A percentile compares a stretch with the other conserved stretches of the same genome.
Evolutionary conservation across 2,888 invertebrate genomes (phyloP).

Genomic region (Anarsia innoxiella): DNA sequence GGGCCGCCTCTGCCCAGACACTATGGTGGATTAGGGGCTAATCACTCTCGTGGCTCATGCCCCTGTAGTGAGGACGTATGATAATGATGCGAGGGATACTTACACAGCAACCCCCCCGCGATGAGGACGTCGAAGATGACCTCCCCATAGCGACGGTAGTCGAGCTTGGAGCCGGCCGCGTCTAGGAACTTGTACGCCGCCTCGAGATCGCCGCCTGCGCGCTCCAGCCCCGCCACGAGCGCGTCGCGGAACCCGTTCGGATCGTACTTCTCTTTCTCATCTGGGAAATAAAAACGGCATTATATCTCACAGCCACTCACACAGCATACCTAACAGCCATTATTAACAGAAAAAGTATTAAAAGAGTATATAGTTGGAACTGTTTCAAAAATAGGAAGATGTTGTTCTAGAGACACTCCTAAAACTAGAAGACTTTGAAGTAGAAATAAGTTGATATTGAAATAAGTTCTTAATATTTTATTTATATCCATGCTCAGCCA

Average conservation of each 20-base stretch:
- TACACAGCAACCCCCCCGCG: constrained; percentile 95
- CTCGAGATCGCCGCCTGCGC: constrained; percentile 95
- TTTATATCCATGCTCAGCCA: no score
- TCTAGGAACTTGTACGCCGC: constrained; percentile 97
- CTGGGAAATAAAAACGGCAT: constrained; percentile 60
- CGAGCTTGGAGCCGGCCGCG: constrained; percentile 94
- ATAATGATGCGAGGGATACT: constrained; percentile 33
- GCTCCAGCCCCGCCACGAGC: constrained; percentile 95
- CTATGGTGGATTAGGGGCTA: background rate
- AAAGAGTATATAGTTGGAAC: no score
- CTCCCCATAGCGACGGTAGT: constrained; percentile 98
- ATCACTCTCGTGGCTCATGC: background rate
- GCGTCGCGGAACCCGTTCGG: constrained; percentile 98
- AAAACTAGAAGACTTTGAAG: no score
- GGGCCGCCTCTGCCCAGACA: no score
- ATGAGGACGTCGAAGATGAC: constrained; percentile 98
- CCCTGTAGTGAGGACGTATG: background rate
- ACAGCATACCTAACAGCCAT: no score
- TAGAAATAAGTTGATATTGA: no score
- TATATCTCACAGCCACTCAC: no score
- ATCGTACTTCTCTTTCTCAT: constrained; percentile 99
- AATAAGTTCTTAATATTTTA: no score
- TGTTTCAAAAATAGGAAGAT: no score
- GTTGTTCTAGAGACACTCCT: no score
- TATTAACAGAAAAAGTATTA: no score